These are phyloP conservation scores for Eustalomyia histrio DNA, from an alignment of 2,888 invertebrate species.

Conservation along the genomic window DNA sequence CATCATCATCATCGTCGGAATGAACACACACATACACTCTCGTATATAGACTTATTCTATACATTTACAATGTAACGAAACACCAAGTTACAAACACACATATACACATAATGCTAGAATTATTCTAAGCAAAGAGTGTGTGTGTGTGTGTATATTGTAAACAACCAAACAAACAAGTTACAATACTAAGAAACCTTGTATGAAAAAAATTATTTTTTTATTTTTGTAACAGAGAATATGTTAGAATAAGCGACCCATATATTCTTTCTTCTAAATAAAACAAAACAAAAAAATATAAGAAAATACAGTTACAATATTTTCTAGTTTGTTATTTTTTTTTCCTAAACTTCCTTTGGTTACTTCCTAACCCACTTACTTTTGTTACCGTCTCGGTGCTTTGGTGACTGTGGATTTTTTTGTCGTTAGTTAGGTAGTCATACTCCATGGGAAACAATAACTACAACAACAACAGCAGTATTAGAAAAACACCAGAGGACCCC, in stretches of 20 bases:
- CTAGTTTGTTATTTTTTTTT: constrained; percentile 23
- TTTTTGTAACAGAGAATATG: not conserved
- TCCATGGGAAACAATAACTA: constrained; percentile 4
- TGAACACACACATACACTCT: not conserved
- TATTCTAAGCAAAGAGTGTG: not conserved
- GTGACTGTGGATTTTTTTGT: constrained; percentile 9
- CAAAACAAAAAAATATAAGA: too few relatives aligned
- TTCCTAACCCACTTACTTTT: constrained; percentile 47
- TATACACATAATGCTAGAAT: not conserved
- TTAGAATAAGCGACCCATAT: constrained; percentile 45
- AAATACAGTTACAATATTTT: constrained; percentile 16
- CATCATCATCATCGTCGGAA: constrained; percentile 38
- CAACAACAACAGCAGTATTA: not conserved
- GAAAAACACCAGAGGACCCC: constrained; percentile 20
- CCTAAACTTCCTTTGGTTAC: constrained; percentile 2
- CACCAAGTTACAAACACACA: constrained; percentile 8
- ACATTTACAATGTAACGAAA: constrained; percentile 5
- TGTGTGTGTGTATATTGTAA: not conserved
- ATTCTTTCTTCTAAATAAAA: constrained; percentile 10
- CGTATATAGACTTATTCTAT: not conserved
- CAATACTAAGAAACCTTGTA: constrained; percentile 30
- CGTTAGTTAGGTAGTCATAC: constrained; percentile 12
- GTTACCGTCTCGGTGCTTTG: not conserved
- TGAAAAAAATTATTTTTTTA: not conserved
- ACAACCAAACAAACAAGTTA: constrained; percentile 17